phyloP scores from a whole-genome alignment of 2,888 invertebrate genomes.

The Electrophaes corylata region DNA sequence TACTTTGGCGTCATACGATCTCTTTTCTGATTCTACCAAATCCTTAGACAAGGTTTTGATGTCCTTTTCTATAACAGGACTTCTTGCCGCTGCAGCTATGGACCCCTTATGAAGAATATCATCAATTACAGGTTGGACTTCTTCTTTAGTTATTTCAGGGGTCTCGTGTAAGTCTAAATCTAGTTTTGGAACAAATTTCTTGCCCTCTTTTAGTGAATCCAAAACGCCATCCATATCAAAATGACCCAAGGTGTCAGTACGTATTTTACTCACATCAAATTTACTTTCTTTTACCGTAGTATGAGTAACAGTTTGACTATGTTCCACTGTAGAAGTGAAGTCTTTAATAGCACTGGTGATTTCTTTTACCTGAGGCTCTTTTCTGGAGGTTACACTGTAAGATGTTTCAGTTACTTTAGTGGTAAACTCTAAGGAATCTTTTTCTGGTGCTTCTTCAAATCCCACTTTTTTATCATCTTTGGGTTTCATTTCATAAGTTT shows the following conservation, averaged over 20 bases:
- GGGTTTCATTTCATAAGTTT: neutral
- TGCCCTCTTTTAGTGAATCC: conserved; percentile 51
- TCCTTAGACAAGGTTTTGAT: conserved; percentile 68
- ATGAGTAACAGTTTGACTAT: conserved; percentile 44
- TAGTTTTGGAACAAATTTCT: conserved; percentile 54
- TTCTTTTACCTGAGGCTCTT: conserved; percentile 48
- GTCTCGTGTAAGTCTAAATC: conserved; percentile 58
- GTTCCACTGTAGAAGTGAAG: conserved; percentile 45
- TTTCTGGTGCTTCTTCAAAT: conserved; percentile 36
- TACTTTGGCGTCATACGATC: conserved; percentile 77
- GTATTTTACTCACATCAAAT: conserved; percentile 73
- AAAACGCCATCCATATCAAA: conserved; percentile 60
- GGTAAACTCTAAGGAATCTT: conserved; percentile 44
- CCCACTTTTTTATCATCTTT: conserved; percentile 39
- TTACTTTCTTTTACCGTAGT: conserved; percentile 51
- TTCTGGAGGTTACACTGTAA: conserved; percentile 47
- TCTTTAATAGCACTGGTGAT: conserved; percentile 48
- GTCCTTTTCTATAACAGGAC: conserved; percentile 72
- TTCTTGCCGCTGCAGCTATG: conserved; percentile 66
- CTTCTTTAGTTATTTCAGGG: conserved; percentile 71
- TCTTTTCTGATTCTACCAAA: conserved; percentile 69
- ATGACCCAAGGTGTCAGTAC: conserved; percentile 71
- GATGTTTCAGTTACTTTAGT: conserved; percentile 56
- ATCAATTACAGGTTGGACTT: conserved; percentile 74
- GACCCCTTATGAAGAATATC: conserved; percentile 74